Percentiles rank a stretch among this genome's conserved stretches.
These are phyloP conservation scores for Brenthis ino DNA, from an alignment of 2,888 invertebrate genomes.

Conservation along the genomic window DNA sequence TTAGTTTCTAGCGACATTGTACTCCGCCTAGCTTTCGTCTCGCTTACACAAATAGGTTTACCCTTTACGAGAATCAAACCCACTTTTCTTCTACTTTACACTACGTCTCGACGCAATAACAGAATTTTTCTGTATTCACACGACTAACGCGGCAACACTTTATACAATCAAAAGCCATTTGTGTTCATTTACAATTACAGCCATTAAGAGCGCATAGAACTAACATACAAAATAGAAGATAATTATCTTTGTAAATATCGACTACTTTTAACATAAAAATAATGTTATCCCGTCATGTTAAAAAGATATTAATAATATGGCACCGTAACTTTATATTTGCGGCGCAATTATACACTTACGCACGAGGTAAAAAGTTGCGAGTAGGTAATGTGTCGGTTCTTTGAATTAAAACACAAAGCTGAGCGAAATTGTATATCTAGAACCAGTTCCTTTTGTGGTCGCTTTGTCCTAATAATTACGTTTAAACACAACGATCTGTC, in stretches of 20 bases:
- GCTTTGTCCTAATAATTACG: slow-evolving; percentile 38
- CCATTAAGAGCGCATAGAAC: slow-evolving; percentile 24
- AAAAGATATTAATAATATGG: slow-evolving; percentile 34
- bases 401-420: slow-evolving; percentile 23
- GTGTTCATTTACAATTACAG: slow-evolving; percentile 35
- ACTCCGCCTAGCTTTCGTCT: too few relatives aligned
- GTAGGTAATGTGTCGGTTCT: slow-evolving; percentile 18
- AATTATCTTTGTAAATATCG: slow-evolving; percentile 30
- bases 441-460: slow-evolving; percentile 33
- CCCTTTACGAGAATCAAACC: too few relatives aligned
- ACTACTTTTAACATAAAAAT: slow-evolving; percentile 31
- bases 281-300: slow-evolving; percentile 34
- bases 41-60: too few relatives aligned
- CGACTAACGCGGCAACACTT: slow-evolving; percentile 27
- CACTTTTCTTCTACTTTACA: too few relatives aligned
- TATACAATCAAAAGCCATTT: slow-evolving; percentile 35
- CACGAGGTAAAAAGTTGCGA: slow-evolving; percentile 10
- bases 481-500: slow-evolving; percentile 30
- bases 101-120: slow-evolving; percentile 1
- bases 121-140: slow-evolving; percentile 3
- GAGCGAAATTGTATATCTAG: slow-evolving; percentile 21
- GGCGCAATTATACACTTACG: slow-evolving; percentile 23
- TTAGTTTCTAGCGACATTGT: too few relatives aligned
- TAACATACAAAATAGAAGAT: slow-evolving; percentile 9
- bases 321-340: slow-evolving; percentile 26